Base-by-base conservation (phyloP, 2,797 vertebrate species). In the Amblyraja radiata region DNA sequence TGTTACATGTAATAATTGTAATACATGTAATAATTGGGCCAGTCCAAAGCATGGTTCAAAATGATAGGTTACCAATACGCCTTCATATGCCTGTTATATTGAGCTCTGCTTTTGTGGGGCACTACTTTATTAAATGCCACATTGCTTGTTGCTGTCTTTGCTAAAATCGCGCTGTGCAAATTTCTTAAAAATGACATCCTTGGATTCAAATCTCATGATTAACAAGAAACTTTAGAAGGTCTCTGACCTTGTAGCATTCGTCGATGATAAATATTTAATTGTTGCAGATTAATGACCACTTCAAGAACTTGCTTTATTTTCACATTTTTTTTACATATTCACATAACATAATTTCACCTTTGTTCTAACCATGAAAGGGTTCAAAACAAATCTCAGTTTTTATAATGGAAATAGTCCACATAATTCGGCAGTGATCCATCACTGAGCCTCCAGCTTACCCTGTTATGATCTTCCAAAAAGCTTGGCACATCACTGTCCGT, bases 401-500 rank as follows among this genome's bases (percentile, higher is more conserved):
- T 63, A 9, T 36, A 65, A 68, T 68, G 18, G 28, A 86, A 63
- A 13, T 68, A 73, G n/a, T 2, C 16, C 61, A 88, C n/a, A 68
- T 32, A 32, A 32, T 68, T 23, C n/a, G 36, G 61, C 9, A 68
- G 6, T 32, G 61, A 21, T 32, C 84, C n/a, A 76, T n/a, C 39
- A 92, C 6, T 10, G 36, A 78, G 0, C 6, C 0, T 1, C 14
- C 88, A 92, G 0, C 88, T 63, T 96, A 99, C 99, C 96, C 99
- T 96, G 95, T 99, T 99, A 93, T 98, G 99, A 95, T 99, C 98
- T 94, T 99, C 99, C 95, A 99, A 95, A 94, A 99, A 99, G 96
- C 99, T 99, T 95, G 99, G 98, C 93, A 99, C 97, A 36, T 99
- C 99, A 0, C 98, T 99, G 95, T 99, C 99, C 11, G 98, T 98